Evolutionary conservation across 37 sponge, comb jelly and placozoan species (phyloP).

Genomic region (Mnemiopsis leidyi): DNA sequence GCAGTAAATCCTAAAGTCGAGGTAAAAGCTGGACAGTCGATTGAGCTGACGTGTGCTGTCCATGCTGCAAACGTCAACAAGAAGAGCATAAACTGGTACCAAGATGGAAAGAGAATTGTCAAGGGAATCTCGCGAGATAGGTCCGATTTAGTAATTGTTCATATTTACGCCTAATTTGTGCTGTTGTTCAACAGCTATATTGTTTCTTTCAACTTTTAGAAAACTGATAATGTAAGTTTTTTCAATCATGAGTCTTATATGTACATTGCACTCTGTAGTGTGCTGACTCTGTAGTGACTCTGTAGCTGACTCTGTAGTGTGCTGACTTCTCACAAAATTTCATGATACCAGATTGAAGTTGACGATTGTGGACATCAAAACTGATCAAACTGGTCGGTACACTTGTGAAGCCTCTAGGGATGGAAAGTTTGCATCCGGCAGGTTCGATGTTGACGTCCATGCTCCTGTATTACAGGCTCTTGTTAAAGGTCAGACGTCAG

Average conservation of each 20-base stretch:
- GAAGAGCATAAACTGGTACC: not conserved
- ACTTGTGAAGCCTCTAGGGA: not conserved
- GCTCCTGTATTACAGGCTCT: not conserved
- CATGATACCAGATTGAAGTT: not conserved
- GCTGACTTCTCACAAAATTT: too few relatives aligned
- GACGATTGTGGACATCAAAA: not conserved
- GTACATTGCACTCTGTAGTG: too few relatives aligned
- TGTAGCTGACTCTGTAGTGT: too few relatives aligned
- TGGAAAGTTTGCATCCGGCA: not conserved
- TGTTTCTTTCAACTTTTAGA: too few relatives aligned
- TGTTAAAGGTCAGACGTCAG: not conserved
- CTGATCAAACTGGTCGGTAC: not conserved
- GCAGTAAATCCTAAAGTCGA: not conserved
- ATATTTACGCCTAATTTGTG: too few relatives aligned
- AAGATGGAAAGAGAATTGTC: not conserved
- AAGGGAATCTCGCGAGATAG: not conserved
- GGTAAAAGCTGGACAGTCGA: not conserved
- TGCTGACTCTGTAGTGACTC: too few relatives aligned
- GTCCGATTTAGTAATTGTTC: too few relatives aligned
- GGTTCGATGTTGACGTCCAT: not conserved
- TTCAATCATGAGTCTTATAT: too few relatives aligned
- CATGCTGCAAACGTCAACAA: not conserved
- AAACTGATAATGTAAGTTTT: too few relatives aligned
- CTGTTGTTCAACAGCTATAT: too few relatives aligned
- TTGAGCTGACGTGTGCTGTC: not conserved